Base-by-base conservation (phyloP, 2,113 vertebrate genomes). In the Rattus rattus region DNA sequence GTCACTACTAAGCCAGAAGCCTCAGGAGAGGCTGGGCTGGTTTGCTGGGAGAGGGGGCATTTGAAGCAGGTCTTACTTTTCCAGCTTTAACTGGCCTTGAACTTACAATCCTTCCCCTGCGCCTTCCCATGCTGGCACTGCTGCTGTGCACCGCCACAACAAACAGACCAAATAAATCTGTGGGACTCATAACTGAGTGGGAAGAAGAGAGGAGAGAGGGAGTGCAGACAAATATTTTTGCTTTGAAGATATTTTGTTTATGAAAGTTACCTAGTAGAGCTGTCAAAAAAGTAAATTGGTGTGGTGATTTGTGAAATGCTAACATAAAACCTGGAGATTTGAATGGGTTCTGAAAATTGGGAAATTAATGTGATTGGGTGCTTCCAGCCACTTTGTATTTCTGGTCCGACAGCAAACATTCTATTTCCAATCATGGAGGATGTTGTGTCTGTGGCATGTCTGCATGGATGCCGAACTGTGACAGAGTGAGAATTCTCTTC, bases 251-350 rank as follows among this genome's bases (percentile, higher is more conserved):
- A 70, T 94, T 90, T 86, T 73, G 49, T 93, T 88, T 86, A 19
- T 65, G 70, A 70, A 85, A 89, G n/a, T 92, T 92, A 47, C 79
- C 22, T 89, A 69, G 20, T 73, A 28, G 77, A 85, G 43, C 65
- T 86, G 65, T 47, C 43, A 59, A 30, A 91, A 95, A 94, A 65
- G 47, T 61, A 85, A 43, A 80, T 69, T 80, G 47, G 61, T 17
- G 20, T 26, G 56, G 36, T 70, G 12, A n/a, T 88, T 88, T 94
- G 76, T 47, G 33, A 10, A 80, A 36, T 80, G 61, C 67, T 28
- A 79, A 30, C 11, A 39, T 79, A 85, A 94, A 96, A 43, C 88
- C 63, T 96, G n/a, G 49, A 19, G 83, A 85, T 93, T 94, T 93
- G 59, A 43, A 69, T 22, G 0, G 30, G 79, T 94, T 84, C 43